Percentiles rank a stretch among this genome's conserved stretches.
These are phyloP conservation scores for Margarornis squamiger DNA, from an alignment of 2,797 vertebrate genomes.

Conservation along the genomic window DNA sequence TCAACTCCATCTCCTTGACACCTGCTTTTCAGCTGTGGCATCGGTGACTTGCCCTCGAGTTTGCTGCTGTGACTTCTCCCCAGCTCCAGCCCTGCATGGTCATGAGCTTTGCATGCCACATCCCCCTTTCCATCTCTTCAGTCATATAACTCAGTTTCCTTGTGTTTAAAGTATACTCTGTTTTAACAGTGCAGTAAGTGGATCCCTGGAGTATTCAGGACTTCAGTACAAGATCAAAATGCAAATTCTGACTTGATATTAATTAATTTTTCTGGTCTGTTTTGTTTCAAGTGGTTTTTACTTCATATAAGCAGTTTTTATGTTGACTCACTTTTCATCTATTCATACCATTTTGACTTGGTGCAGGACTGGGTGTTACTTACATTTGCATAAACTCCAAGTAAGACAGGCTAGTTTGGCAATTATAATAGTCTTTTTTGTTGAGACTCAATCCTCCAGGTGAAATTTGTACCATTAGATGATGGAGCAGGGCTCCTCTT, in stretches of 20 bases:
- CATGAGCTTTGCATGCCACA: accelerated
- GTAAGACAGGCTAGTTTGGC: neutral
- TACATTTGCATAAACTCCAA: neutral
- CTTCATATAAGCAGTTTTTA: neutral
- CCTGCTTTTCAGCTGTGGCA: accelerated
- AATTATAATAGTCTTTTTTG: accelerated
- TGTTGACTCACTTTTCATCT: neutral
- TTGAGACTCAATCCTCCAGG: neutral
- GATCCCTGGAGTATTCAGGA: neutral
- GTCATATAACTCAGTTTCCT: neutral
- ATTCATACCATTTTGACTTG: neutral
- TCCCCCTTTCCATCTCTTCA: neutral
- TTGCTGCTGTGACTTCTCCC: neutral
- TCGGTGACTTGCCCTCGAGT: neutral
- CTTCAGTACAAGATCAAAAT: neutral
- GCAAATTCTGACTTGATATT: neutral
- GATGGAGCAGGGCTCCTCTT: neutral
- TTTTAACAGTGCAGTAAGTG: neutral
- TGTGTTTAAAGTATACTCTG: neutral
- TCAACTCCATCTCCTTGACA: neutral
- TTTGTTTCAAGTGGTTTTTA: neutral
- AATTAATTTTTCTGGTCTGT: neutral
- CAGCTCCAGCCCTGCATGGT: accelerated
- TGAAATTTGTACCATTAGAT: neutral
- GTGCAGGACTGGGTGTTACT: neutral